Base-by-base conservation (phyloP, 2,888 invertebrate species). In the Carcina quercana region DNA sequence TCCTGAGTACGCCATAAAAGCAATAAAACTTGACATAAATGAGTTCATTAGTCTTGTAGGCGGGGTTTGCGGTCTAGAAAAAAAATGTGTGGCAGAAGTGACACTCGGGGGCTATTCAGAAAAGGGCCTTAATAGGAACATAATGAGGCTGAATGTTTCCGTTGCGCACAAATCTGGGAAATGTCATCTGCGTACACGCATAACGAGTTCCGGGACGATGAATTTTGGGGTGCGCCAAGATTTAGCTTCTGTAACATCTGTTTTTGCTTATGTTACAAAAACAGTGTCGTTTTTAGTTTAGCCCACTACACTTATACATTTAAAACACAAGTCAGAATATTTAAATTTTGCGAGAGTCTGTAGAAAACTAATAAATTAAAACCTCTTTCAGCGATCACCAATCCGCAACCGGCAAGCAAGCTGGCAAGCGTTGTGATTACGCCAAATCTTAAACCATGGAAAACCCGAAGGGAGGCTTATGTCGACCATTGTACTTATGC, bases 1-100 rank as follows among this genome's bases (percentile, higher is more conserved):
- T 74, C 78, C 70, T 51, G 63, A 62, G 74, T 70, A 64, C 68
- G 67, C 67, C 72, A 66, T 80, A 73, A 83, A 75, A 68, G 76
- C 68, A 73, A 80, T 80, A 82, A 80, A 80, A 65, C 67, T n/a
- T 79, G 82, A 82, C 80, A 64, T 54, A 75, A 83, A 83, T 70
- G 69, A 68, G 73, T 82, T 82, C 80, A 83, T 82, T 83, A 83
- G 70, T 60, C 59, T 58, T 45, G 50, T 58, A 60, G 74, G 74
- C 72, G 75, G 72, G 53, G 70, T 63, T 60, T 63, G 64, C 50
- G 60, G 24, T 45, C 62, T 67, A 71, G 68, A 75, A 80, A 80
- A 82, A 72, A 32, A 54, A 62, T 60, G 56, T 31, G 55, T 65
- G n/a, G n/a, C n/a, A n/a, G n/a, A n/a, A 62, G 67, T 61, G 61